These are phyloP conservation scores for Tolmerus cingulatus DNA, from an alignment of 2,888 invertebrate species.

Conservation along the genomic window DNA sequence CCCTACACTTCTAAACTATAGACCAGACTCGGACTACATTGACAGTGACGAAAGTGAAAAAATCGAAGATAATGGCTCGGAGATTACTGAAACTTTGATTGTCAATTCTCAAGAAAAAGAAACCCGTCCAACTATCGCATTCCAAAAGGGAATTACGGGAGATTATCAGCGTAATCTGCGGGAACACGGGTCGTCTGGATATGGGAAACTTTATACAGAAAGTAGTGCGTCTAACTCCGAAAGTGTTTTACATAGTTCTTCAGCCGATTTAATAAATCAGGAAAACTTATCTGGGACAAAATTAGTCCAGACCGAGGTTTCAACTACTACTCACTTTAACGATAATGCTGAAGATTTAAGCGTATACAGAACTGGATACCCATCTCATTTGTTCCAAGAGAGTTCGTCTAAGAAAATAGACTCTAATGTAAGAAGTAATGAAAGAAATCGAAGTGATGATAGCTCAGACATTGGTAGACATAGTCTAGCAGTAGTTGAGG, in stretches of 20 bases:
- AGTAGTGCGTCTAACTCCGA: neutral
- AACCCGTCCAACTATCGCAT: neutral
- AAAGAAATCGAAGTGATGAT: neutral
- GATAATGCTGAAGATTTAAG: neutral
- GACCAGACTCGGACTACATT: neutral
- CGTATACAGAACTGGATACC: neutral
- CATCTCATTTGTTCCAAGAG: neutral
- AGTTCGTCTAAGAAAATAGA: neutral
- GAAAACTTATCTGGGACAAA: neutral
- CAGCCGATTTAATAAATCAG: neutral
- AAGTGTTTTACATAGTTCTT: neutral
- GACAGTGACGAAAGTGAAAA: neutral
- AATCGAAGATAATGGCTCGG: neutral
- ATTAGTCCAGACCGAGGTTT: neutral
- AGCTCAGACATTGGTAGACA: neutral
- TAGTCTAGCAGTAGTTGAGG: neutral
- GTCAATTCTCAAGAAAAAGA: neutral
- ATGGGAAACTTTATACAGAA: neutral
- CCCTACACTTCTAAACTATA: neutral
- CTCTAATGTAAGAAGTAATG: neutral
- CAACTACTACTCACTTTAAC: neutral
- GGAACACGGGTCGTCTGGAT: neutral
- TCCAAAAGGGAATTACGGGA: neutral
- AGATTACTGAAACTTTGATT: neutral
- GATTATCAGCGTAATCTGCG: neutral